A percentile compares a stretch with the other conserved stretches of the same genome.
These are phyloP conservation scores for Carassius gibelio DNA, from an alignment of 2,113 vertebrate species.

Conservation along the genomic window DNA sequence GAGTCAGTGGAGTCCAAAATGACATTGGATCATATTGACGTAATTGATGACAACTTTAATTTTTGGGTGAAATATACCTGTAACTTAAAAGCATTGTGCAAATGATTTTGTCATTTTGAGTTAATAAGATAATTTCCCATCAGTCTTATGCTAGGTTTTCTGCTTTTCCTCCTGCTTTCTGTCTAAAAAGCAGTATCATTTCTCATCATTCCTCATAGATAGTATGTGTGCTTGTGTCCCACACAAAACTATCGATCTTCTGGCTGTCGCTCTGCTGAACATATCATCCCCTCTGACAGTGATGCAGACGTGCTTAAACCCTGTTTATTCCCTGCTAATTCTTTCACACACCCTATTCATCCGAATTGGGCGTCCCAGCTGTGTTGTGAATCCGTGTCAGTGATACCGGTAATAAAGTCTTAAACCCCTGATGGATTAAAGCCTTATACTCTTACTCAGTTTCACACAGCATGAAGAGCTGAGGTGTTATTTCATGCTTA, in stretches of 20 bases:
- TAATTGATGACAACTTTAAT: not conserved
- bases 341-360: not conserved
- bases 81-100: not conserved
- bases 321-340: slow-evolving; percentile 14
- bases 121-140: not conserved
- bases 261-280: not conserved
- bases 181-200: not conserved
- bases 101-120: not conserved
- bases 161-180: not conserved
- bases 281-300: slow-evolving; percentile 12
- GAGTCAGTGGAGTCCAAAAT: not conserved
- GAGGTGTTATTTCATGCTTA: slow-evolving; percentile 7
- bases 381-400: slow-evolving; percentile 14
- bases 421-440: slow-evolving; percentile 18
- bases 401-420: slow-evolving; percentile 11
- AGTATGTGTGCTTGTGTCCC: not conserved
- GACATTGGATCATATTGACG: not conserved
- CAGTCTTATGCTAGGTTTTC: not conserved
- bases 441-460: not conserved
- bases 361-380: not conserved
- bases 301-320: slow-evolving; percentile 16
- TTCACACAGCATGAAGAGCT: slow-evolving; percentile 2
- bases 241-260: slow-evolving; percentile 5
- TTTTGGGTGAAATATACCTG: not conserved
- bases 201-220: not conserved